Evolutionary conservation across 2,113 vertebrate species (phyloP).

Genomic region (Pandion haliaetus): DNA sequence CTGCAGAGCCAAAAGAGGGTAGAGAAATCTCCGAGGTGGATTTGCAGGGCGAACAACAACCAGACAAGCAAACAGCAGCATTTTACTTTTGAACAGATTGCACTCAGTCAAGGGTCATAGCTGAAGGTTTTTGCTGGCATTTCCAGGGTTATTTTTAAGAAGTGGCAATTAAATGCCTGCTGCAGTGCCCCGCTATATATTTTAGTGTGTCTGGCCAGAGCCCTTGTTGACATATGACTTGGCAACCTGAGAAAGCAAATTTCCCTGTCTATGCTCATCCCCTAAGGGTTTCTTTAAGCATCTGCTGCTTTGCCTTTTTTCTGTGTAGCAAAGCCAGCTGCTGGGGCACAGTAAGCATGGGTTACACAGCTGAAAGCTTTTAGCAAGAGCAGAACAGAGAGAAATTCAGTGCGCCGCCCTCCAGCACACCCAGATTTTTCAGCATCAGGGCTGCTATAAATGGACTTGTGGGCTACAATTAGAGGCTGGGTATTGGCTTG

Average conservation of each 20-base stretch:
- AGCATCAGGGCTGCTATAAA: background rate
- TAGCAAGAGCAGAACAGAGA: background rate
- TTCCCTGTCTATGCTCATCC: background rate
- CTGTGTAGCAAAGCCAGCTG: background rate
- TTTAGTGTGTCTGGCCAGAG: background rate
- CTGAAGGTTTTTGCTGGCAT: background rate
- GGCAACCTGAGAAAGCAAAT: background rate
- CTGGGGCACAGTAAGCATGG: background rate
- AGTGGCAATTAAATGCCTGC: background rate
- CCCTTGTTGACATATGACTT: slow-evolving; percentile 16
- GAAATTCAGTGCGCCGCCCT: background rate
- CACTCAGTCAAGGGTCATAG: background rate
- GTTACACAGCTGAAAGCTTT: slow-evolving; percentile 9
- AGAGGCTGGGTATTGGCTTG: background rate
- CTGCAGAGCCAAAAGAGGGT: background rate
- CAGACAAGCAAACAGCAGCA: background rate
- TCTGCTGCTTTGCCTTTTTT: background rate
- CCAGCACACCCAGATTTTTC: background rate
- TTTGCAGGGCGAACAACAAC: background rate
- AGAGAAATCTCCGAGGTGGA: background rate
- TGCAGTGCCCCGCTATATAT: background rate
- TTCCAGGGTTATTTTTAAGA: background rate
- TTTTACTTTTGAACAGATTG: background rate
- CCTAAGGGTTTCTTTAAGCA: background rate
- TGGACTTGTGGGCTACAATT: background rate